Evolutionary conservation across 2,888 invertebrate genomes (phyloP).

Genomic region (Coleophora deauratella): DNA sequence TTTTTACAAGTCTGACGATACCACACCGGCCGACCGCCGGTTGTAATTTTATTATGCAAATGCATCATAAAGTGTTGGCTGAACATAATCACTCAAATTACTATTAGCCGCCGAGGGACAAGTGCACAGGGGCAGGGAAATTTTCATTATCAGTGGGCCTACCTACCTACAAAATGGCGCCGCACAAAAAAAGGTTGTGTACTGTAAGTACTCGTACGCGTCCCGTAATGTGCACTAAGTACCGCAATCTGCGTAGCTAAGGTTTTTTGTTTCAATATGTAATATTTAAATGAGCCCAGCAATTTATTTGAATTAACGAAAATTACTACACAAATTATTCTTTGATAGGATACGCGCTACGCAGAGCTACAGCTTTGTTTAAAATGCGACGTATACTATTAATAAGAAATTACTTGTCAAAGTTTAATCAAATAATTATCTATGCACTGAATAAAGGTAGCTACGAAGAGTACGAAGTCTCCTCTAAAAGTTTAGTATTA

Average conservation of each 20-base stretch:
- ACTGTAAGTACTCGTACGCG: too few species aligned
- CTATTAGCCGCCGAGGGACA: constrained; percentile 37
- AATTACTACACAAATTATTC: too few species aligned
- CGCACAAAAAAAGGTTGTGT: constrained; percentile 11
- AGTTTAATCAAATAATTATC: too few species aligned
- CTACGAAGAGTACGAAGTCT: too few species aligned
- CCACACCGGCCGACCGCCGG: constrained; percentile 30
- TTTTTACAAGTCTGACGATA: constrained; percentile 44
- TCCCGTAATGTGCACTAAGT: constrained; percentile 23
- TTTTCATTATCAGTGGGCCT: constrained; percentile 14
- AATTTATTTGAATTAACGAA: too few species aligned
- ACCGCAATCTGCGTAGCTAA: constrained; percentile 23
- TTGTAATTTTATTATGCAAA: constrained; percentile 73
- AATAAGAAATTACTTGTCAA: too few species aligned
- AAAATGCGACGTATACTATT: too few species aligned
- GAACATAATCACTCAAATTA: constrained; percentile 59
- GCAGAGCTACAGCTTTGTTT: too few species aligned
- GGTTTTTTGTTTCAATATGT: constrained; percentile 4
- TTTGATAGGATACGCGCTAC: too few species aligned
- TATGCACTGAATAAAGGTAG: too few species aligned
- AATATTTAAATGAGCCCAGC: too few species aligned
- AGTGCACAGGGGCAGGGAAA: constrained; percentile 32
- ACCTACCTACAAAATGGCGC: constrained; percentile 36
- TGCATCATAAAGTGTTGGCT: constrained; percentile 66
- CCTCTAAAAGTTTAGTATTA: too few species aligned